Evolutionary conservation across 2,113 vertebrate species (phyloP).

Genomic region (Takifugu bimaculatus): DNA sequence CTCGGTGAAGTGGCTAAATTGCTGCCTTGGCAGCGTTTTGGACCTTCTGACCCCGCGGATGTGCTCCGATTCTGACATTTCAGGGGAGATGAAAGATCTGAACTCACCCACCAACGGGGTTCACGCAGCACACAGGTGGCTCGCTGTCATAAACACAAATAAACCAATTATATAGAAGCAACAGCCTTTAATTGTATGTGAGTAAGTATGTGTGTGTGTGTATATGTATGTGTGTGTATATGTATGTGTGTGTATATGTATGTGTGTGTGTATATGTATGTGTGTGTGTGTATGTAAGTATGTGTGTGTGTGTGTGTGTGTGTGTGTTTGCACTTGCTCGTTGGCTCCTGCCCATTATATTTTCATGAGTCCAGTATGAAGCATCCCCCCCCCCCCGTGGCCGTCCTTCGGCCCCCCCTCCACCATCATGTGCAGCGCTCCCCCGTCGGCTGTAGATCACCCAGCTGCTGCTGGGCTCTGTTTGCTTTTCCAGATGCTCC

Average conservation of each 20-base stretch:
- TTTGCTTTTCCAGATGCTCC: slow-evolving; percentile 76
- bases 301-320: not conserved
- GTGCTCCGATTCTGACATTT: not conserved
- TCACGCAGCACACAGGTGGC: no score
- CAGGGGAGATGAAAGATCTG: not conserved
- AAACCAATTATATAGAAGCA: no score
- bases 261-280: not conserved
- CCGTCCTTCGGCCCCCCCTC: slow-evolving; percentile 50
- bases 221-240: not conserved
- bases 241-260: not conserved
- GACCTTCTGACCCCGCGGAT: not conserved
- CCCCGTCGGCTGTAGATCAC: slow-evolving; percentile 63
- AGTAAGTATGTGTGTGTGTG: not conserved
- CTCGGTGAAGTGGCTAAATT: slow-evolving; percentile 50
- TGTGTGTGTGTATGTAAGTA: no score
- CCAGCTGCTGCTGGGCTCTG: slow-evolving; percentile 60
- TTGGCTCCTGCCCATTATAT: slow-evolving; percentile 67
- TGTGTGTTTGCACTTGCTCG: slow-evolving; percentile 15
- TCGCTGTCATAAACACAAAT: no score
- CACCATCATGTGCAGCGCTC: slow-evolving; percentile 54
- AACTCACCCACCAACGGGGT: no score
- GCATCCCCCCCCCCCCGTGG: slow-evolving; percentile 29
- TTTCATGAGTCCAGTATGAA: slow-evolving; percentile 72
- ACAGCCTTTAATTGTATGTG: no score
- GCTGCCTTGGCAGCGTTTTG: slow-evolving; percentile 8